phyloP scores from a whole-genome alignment of 2,113 vertebrate genomes.

The Catharus bicknelli region DNA sequence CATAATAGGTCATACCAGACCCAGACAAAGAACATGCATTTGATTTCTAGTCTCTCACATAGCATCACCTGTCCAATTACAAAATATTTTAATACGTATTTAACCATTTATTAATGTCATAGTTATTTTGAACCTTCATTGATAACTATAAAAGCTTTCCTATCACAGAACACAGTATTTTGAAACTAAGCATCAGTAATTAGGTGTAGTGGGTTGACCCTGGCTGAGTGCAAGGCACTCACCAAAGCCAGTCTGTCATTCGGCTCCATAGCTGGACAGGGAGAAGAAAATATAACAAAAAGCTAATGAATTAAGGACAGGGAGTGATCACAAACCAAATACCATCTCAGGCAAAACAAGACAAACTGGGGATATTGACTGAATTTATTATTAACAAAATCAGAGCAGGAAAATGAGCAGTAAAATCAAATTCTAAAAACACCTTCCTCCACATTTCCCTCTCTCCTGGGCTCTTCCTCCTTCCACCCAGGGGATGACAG shows the following conservation, averaged over 20 bases:
- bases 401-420: background rate
- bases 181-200: background rate
- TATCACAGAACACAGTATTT: background rate
- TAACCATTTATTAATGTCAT: background rate
- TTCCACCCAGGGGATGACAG: no score
- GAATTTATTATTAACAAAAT: background rate
- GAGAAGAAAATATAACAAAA: background rate
- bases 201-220: background rate
- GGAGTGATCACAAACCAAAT: background rate
- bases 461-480: background rate
- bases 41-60: background rate
- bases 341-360: background rate
- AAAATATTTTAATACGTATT: background rate
- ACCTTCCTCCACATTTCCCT: fast-evolving
- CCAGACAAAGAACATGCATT: background rate
- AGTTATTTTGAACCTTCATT: background rate
- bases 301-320: background rate
- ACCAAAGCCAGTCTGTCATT: background rate
- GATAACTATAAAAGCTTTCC: background rate
- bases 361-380: background rate
- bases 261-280: background rate
- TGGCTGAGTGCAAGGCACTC: background rate
- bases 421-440: background rate
- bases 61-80: background rate
- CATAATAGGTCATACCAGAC: background rate